phyloP scores from a whole-genome alignment of 2,797 vertebrate species.

The Rhodeus uyekii region DNA sequence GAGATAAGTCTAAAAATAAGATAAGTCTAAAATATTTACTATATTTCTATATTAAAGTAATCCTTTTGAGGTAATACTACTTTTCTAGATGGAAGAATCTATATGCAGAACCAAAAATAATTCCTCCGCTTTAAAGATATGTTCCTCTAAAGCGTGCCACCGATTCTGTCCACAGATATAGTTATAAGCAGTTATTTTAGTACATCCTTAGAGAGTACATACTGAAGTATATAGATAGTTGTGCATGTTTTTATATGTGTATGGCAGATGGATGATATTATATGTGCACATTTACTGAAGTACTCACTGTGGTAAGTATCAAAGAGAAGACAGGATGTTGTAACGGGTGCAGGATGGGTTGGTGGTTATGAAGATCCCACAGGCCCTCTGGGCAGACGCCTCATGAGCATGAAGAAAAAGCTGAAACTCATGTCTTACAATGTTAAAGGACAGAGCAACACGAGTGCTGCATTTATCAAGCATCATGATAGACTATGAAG shows the following conservation, averaged over 20 bases:
- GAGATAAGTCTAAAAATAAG: too few relatives aligned
- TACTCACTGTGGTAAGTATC: slow-evolving; percentile 65
- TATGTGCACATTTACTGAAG: slow-evolving; percentile 66
- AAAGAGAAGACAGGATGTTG: slow-evolving; percentile 68
- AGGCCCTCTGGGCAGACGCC: neutral
- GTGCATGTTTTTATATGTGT: slow-evolving; percentile 1
- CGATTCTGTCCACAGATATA: neutral
- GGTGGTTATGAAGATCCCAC: slow-evolving; percentile 24
- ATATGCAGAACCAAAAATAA: neutral
- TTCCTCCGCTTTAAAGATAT: neutral
- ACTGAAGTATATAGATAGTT: neutral
- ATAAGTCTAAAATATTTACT: too few relatives aligned
- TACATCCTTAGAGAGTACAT: neutral
- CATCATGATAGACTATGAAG: slow-evolving; percentile 7
- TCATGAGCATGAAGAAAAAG: slow-evolving; percentile 2
- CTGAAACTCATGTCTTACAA: slow-evolving; percentile 67
- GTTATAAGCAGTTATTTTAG: neutral
- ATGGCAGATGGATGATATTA: slow-evolving; percentile 58
- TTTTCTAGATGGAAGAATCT: neutral
- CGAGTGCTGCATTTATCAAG: slow-evolving; percentile 62
- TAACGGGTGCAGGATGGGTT: slow-evolving; percentile 55
- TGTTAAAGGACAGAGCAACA: slow-evolving; percentile 51
- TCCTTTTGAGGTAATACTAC: neutral
- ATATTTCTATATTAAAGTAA: neutral
- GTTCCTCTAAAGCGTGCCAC: neutral